Percentiles rank a stretch among this genome's conserved stretches.
Evolutionary conservation across 37 sponge, comb jelly and placozoan species (phyloP).

Genomic region (Agelas oroides): DNA sequence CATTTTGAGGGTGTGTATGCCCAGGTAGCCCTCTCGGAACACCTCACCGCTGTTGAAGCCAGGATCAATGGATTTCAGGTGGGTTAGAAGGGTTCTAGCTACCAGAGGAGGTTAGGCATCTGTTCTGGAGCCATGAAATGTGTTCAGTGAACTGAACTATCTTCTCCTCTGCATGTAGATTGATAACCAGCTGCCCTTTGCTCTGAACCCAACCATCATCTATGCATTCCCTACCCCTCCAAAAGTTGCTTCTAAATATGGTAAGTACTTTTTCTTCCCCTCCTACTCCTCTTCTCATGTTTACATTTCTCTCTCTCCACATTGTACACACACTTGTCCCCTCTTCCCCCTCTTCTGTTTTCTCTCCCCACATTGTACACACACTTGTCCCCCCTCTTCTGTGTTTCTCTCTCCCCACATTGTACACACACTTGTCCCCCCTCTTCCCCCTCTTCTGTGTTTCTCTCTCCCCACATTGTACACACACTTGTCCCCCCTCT

Average conservation of each 20-base stretch:
- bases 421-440: too few species aligned
- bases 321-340: too few species aligned
- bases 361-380: too few species aligned
- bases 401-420: too few species aligned
- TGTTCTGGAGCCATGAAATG: background rate
- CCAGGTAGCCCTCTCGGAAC: slow-evolving; percentile 21
- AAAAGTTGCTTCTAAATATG: slow-evolving; percentile 47
- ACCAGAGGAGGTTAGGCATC: background rate
- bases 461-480: too few species aligned
- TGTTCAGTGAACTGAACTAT: too few species aligned
- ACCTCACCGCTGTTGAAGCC: slow-evolving; percentile 21
- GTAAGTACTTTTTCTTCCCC: slow-evolving; percentile 17
- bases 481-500: too few species aligned
- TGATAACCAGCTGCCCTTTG: slow-evolving; percentile 81
- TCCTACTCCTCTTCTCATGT: background rate
- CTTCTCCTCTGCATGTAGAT: slow-evolving; percentile 40
- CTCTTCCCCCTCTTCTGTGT: too few species aligned
- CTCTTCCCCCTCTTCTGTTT: too few species aligned
- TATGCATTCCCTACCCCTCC: slow-evolving; percentile 75
- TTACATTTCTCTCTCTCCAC: background rate
- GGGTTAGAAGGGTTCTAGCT: background rate
- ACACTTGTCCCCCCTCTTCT: too few species aligned
- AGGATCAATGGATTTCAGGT: slow-evolving; percentile 64
- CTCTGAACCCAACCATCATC: slow-evolving; percentile 71
- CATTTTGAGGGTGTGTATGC: slow-evolving; percentile 53